A percentile compares a stretch with the other conserved stretches of the same genome.
phyloP scores from a whole-genome alignment of 2,113 vertebrate species.

The Phoenicopterus ruber region DNA sequence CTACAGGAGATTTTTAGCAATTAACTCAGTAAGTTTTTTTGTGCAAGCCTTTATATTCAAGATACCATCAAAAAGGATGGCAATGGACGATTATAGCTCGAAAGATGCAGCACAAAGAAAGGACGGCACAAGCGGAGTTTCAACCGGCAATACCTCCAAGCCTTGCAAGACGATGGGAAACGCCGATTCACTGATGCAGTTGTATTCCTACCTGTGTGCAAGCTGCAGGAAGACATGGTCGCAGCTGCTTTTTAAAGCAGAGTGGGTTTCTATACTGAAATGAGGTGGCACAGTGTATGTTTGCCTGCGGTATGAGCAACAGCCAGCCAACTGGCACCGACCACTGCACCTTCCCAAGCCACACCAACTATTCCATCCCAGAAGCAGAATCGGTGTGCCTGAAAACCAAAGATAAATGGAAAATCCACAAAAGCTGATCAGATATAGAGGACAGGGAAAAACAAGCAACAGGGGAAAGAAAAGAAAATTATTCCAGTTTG shows the following conservation, averaged over 20 bases:
- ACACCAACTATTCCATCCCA: background rate
- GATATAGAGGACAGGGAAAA: background rate
- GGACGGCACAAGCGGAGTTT: background rate
- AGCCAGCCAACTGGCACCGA: background rate
- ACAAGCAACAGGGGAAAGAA: background rate
- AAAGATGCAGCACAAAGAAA: background rate
- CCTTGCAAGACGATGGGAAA: background rate
- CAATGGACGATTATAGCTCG: background rate
- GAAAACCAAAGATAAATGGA: background rate
- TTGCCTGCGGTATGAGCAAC: background rate
- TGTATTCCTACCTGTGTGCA: background rate
- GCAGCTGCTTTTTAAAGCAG: background rate
- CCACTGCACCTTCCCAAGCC: background rate
- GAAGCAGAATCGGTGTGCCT: background rate
- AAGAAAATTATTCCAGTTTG: background rate
- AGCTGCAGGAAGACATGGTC: background rate
- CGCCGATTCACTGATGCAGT: background rate
- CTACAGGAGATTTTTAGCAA: background rate
- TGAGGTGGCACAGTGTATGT: background rate
- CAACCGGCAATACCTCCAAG: background rate
- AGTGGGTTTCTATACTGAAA: background rate
- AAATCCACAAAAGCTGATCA: background rate
- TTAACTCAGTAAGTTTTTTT: background rate
- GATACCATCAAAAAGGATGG: background rate
- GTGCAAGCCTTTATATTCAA: background rate